Conservation (phyloP, 1,140 invertebrate genomes). For the Platyura marginata region DNA sequence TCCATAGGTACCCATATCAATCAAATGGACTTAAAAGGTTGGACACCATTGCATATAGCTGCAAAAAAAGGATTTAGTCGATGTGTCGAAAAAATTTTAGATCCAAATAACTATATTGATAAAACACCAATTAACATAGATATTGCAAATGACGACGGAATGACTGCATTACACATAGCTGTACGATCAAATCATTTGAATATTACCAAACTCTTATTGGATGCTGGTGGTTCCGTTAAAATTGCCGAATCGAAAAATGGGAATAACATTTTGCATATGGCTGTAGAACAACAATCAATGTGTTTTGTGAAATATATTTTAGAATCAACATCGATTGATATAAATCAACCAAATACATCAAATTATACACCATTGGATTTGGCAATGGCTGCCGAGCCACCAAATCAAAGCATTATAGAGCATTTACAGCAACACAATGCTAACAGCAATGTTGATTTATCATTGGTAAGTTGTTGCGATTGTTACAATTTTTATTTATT, state of each 20-base stretch:
- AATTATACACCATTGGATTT: conserved; percentile 14
- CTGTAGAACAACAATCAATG: conserved; percentile 26
- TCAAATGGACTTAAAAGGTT: conserved; percentile 25
- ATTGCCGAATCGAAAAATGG: conserved; percentile 23
- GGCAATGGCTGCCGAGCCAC: conserved; percentile 11
- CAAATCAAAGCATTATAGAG: neutral
- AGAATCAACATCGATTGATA: conserved; percentile 13
- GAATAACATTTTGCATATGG: conserved; percentile 35
- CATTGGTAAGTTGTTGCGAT: too few species aligned
- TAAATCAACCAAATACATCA: conserved; percentile 13
- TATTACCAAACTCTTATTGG: conserved; percentile 26
- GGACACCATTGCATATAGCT: conserved; percentile 32
- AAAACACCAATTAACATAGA: conserved; percentile 11
- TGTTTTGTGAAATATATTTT: conserved; percentile 31
- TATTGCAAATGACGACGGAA: conserved; percentile 24
- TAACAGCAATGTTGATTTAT: too few species aligned
- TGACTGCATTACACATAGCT: conserved; percentile 32
- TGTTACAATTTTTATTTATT: too few species aligned
- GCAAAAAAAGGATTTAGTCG: conserved; percentile 15
- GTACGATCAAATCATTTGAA: conserved; percentile 26
- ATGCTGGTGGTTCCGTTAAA: conserved; percentile 29
- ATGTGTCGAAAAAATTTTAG: conserved; percentile 5
- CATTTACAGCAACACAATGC: too few species aligned
- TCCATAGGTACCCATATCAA: conserved; percentile 14
- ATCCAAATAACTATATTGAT: conserved; percentile 2